phyloP scores from a whole-genome alignment of 1,140 invertebrate genomes.

The Caenorhabditis briggsae region DNA sequence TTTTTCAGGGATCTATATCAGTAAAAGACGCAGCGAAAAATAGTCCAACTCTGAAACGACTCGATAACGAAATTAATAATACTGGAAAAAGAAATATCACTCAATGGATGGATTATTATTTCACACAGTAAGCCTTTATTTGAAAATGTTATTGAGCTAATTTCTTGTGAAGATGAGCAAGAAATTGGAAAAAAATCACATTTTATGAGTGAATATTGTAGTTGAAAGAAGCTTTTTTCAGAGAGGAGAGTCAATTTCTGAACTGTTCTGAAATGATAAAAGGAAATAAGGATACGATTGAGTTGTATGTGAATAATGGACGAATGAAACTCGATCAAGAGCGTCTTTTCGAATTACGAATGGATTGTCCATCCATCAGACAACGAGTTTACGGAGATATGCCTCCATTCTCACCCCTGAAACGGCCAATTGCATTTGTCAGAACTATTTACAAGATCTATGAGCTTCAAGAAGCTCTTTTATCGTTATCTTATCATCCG shows the following conservation, averaged over 20 bases:
- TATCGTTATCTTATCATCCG: slow-evolving; percentile 36
- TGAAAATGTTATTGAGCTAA: background rate
- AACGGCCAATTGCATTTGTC: slow-evolving; percentile 44
- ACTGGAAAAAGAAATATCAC: background rate
- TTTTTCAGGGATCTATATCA: slow-evolving; percentile 11
- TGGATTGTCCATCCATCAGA: slow-evolving; percentile 49
- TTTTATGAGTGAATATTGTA: too few species aligned
- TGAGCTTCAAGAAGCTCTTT: slow-evolving; percentile 40
- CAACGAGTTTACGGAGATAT: slow-evolving; percentile 32
- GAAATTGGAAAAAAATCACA: too few species aligned
- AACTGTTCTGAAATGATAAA: slow-evolving; percentile 48
- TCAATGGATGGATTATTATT: slow-evolving; percentile 26
- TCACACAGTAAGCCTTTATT: slow-evolving; percentile 8
- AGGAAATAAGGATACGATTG: slow-evolving; percentile 25
- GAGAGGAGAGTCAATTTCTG: slow-evolving; percentile 28
- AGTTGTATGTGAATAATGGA: slow-evolving; percentile 36
- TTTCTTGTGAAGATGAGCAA: background rate
- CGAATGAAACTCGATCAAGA: slow-evolving; percentile 42
- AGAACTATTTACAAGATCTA: slow-evolving; percentile 45
- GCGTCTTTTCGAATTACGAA: slow-evolving; percentile 13
- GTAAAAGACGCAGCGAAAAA: background rate
- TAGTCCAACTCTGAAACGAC: background rate
- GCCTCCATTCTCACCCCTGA: slow-evolving; percentile 5
- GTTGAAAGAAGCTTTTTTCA: background rate
- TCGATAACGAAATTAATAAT: too few species aligned